Evolutionary conservation across 2,888 invertebrate species (phyloP), one percentile per base, ranked within the genome.

Genomic region (Epiblema foenella): DNA sequence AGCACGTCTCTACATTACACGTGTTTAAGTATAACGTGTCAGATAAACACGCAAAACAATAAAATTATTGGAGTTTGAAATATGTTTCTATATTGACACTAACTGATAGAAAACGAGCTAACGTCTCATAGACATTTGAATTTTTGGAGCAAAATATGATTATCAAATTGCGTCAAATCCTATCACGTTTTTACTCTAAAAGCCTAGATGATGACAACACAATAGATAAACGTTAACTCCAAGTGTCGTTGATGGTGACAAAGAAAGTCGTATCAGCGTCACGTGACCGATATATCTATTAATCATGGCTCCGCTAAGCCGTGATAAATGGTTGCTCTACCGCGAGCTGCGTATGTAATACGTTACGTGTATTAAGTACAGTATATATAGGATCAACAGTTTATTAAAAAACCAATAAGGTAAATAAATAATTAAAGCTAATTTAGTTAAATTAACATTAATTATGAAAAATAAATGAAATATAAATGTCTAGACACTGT

Each of bases 241-340:
- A 39, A 29, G 57, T 68, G 64, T 62, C 60, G 37, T 33, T 62
- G 67, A 72, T 64, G 63, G 73, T 69, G 78, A 78, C 79, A 76
- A 81, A 78, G 76, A 76, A 75, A 72, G 54, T 39, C 63, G 68
- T 67, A 69, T 83, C 81, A 77, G 52, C 77, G 80, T 77, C 74
- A 81, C 78, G 80, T 83, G 79, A 78, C 83, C 75, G 76, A 57
- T 58, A 39, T 79, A 77, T 73, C 78, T 79, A 81, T 83, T 85
- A 84, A 85, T 84, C 84, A 81, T 79, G 78, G 79, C 77, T 81
- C 80, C 77, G 79, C 79, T 76, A 75, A 79, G 76, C 77, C 74
- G 81, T 85, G 83, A 87, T 86, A 86, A 85, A 87, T 86, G 84
- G 81, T 80, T 77, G 77, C 29, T 56, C 17, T 46, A 64, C 20